Conservation (phyloP, 2,888 invertebrate genomes). For the Mythimna vitellina region DNA sequence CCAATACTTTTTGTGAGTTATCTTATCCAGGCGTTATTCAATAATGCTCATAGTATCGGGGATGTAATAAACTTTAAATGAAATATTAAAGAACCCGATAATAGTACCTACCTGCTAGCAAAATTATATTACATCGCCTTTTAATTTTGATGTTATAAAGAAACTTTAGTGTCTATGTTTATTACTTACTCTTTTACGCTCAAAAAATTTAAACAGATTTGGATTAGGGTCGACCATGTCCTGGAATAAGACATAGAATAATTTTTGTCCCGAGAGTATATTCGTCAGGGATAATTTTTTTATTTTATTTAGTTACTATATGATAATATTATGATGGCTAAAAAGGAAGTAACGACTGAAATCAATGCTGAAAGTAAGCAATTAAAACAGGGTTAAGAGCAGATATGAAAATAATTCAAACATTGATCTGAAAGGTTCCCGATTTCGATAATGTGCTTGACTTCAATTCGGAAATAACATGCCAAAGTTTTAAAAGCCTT, state of each 20-base stretch:
- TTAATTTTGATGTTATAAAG: background rate
- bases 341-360: no score
- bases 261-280: no score
- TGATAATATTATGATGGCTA: no score
- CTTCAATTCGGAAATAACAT: background rate
- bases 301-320: no score
- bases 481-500: slow-evolving; percentile 2
- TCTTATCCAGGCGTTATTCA: slow-evolving; percentile 15
- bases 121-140: background rate
- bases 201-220: no score
- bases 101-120: background rate
- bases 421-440: background rate
- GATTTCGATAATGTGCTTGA: background rate
- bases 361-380: background rate
- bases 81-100: background rate
- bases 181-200: no score
- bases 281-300: no score
- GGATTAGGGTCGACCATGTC: no score
- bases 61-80: slow-evolving; percentile 23
- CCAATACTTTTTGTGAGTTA: slow-evolving; percentile 1
- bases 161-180: no score
- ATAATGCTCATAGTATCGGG: slow-evolving; percentile 22
- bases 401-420: no score
- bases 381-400: background rate
- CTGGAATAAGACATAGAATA: no score